Evolutionary conservation across 2,797 vertebrate genomes (phyloP).

Genomic region (Crypturellus tataupa): DNA sequence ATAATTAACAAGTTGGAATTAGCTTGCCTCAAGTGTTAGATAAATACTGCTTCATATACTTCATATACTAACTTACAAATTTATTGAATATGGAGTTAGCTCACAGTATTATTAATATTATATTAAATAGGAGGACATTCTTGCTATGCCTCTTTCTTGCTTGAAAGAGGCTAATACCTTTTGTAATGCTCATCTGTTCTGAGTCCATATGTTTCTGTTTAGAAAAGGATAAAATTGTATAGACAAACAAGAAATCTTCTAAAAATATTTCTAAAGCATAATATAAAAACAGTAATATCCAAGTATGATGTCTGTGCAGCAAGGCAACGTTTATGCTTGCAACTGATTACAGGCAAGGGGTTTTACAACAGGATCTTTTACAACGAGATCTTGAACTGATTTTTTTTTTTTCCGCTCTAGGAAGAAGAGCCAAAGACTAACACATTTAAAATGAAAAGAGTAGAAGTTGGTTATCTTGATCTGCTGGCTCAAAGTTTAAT

Average conservation of each 20-base stretch:
- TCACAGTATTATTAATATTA: background rate
- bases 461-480: background rate
- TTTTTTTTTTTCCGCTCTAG: background rate
- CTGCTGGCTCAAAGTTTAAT: constrained; percentile 32
- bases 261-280: background rate
- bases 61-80: background rate
- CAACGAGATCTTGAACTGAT: background rate
- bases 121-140: background rate
- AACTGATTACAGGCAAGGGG: background rate
- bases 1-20: background rate
- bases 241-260: background rate
- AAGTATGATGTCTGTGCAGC: background rate
- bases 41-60: background rate
- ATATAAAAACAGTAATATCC: background rate
- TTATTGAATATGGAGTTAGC: background rate
- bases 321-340: background rate
- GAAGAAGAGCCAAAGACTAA: constrained; percentile 2
- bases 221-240: background rate
- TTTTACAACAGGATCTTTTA: no score
- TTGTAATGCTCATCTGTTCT: background rate
- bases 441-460: constrained; percentile 9
- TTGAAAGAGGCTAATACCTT: background rate
- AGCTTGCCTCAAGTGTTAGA: background rate
- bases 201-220: background rate
- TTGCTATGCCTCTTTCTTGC: background rate